Percentiles rank a stretch among this genome's conserved stretches.
Conservation (phyloP, 2,113 vertebrate genomes). For the Platycercus adscitus region DNA sequence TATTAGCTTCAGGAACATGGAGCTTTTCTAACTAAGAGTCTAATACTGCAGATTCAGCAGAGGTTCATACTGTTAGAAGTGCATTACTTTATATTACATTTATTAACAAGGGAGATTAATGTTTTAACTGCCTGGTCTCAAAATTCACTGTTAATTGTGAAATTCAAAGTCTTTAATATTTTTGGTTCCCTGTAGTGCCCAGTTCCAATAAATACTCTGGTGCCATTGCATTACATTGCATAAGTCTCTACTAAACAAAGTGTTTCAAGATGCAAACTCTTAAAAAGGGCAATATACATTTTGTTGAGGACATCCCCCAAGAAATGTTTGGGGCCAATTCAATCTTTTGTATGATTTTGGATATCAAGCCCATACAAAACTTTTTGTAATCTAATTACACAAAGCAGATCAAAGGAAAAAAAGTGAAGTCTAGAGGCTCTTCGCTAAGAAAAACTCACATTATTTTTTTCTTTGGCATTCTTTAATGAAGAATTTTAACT, state of each 20-base stretch:
- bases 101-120: constrained; percentile 8
- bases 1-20: background rate
- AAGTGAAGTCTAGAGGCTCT: background rate
- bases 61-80: background rate
- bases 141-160: background rate
- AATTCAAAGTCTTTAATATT: background rate
- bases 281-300: background rate
- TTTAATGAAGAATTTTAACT: background rate
- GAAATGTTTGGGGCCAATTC: background rate
- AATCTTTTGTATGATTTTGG: background rate
- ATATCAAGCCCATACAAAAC: background rate
- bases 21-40: background rate
- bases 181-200: background rate
- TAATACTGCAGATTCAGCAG: background rate
- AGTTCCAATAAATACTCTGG: background rate
- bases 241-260: background rate
- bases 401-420: background rate
- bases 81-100: background rate
- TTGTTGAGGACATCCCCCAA: background rate
- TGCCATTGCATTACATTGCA: background rate
- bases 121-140: constrained; percentile 5
- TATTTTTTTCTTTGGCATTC: background rate
- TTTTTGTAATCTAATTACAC: background rate
- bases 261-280: background rate
- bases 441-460: background rate